Conservation (phyloP, 2,797 vertebrate species). For the Lutjanus argentimaculatus region DNA sequence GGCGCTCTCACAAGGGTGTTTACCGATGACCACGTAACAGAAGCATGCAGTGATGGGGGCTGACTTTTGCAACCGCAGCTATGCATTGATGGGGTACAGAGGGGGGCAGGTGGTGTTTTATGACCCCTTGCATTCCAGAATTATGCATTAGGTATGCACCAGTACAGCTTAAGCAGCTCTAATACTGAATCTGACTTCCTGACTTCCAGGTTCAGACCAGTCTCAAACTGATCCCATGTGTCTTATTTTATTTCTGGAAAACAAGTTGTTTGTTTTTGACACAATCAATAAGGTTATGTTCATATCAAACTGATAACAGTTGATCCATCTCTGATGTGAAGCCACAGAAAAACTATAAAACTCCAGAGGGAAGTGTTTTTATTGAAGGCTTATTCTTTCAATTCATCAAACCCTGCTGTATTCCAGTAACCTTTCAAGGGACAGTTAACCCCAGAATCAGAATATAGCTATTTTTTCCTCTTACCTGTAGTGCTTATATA, state of each 20-base stretch:
- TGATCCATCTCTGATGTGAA: background rate
- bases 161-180: background rate
- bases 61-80: slow-evolving; percentile 61
- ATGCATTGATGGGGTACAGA: slow-evolving; percentile 33
- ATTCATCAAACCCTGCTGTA: background rate
- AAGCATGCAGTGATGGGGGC: slow-evolving; percentile 63
- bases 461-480: no score
- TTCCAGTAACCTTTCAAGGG: background rate
- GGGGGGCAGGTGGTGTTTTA: slow-evolving; percentile 44
- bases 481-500: no score
- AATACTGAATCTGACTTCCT: slow-evolving; percentile 9
- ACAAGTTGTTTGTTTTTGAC: background rate
- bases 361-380: no score
- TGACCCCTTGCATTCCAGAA: slow-evolving; percentile 51
- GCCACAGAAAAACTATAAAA: background rate
- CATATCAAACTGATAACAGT: background rate
- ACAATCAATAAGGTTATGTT: background rate
- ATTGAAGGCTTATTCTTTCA: background rate
- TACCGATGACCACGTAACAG: slow-evolving; percentile 63
- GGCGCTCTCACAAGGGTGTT: slow-evolving; percentile 62
- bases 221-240: background rate
- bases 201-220: slow-evolving; percentile 15
- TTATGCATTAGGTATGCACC: slow-evolving; percentile 45
- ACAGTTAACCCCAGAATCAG: no score
- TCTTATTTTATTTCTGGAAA: slow-evolving; percentile 1